Evolutionary conservation across 2,888 invertebrate species (phyloP).

Genomic region (Brassicogethes aeneus): DNA sequence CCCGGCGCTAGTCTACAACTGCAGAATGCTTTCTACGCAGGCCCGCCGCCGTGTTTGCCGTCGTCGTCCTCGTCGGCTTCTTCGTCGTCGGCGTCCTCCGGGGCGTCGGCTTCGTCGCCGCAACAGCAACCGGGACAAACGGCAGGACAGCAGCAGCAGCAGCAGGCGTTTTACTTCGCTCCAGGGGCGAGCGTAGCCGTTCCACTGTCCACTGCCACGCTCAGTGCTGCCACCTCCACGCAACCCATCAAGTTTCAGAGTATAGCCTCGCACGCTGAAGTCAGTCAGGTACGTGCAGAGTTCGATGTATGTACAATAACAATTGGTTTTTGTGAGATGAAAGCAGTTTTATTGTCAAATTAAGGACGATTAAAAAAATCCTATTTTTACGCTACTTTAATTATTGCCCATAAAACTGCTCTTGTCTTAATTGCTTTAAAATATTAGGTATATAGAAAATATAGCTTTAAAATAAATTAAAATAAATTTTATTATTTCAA

Average conservation of each 20-base stretch:
- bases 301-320: no score
- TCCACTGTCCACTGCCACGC: slow-evolving; percentile 31
- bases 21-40: slow-evolving; percentile 42
- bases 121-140: slow-evolving; percentile 31
- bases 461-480: no score
- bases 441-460: no score
- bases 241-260: slow-evolving; percentile 37
- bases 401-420: no score
- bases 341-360: slow-evolving; percentile 1
- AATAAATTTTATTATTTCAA: no score
- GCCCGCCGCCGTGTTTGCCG: slow-evolving; percentile 27
- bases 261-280: slow-evolving; percentile 46
- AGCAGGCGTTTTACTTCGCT: slow-evolving; percentile 44
- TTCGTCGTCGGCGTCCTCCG: slow-evolving; percentile 40
- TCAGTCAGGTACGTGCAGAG: slow-evolving; percentile 40
- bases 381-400: no score
- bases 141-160: slow-evolving; percentile 44
- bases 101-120: slow-evolving; percentile 15
- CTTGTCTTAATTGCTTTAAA: no score
- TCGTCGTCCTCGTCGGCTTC: slow-evolving; percentile 17
- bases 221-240: slow-evolving; percentile 15
- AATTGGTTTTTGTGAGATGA: not conserved
- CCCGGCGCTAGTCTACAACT: slow-evolving; percentile 37
- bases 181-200: slow-evolving; percentile 40
- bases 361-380: no score